These are phyloP conservation scores for Megathymus violae DNA, from an alignment of 1,140 invertebrate genomes.

Conservation along the genomic window DNA sequence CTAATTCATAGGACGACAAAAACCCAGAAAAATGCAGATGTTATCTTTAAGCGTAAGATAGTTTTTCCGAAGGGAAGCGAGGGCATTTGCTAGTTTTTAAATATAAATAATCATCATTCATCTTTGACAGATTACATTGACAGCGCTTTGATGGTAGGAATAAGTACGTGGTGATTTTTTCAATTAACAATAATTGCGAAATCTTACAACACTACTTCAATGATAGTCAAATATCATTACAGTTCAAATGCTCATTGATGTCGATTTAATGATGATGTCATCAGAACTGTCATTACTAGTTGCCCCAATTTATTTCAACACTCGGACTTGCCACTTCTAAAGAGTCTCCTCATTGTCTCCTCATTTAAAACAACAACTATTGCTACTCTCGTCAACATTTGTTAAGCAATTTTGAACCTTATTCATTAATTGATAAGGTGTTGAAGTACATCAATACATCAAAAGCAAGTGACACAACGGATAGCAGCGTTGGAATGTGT, in stretches of 20 bases:
- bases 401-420: not conserved
- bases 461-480: not conserved
- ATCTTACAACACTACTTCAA: too few species aligned
- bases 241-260: not conserved
- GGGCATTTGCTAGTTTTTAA: too few species aligned
- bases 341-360: conserved; percentile 21
- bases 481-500: not conserved
- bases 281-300: conserved; percentile 40
- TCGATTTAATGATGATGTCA: conserved; percentile 39
- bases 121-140: too few species aligned
- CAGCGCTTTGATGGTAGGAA: too few species aligned
- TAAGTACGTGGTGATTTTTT: too few species aligned
- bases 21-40: too few species aligned
- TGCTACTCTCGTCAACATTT: not conserved
- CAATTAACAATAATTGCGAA: too few species aligned
- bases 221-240: conserved; percentile 34
- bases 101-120: too few species aligned
- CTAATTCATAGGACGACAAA: too few species aligned
- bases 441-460: not conserved
- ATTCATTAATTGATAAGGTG: not conserved
- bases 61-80: too few species aligned
- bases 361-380: not conserved
- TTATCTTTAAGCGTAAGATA: too few species aligned
- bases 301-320: conserved; percentile 41
- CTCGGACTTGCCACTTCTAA: conserved; percentile 34